phyloP scores from a whole-genome alignment of 2,113 vertebrate species.

The Bos taurus region ARS-UCD2.0 NC_037335.1:63665501-63666000 shows the following conservation, averaged over 20 bases:
- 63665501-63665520: background rate
- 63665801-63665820: rapidly evolving
- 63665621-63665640: rapidly evolving
- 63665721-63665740: background rate
- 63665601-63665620: background rate
- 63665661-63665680: background rate
- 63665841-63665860: background rate
- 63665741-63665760: background rate
- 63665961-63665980: background rate
- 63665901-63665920: background rate
- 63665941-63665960: background rate
- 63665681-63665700: background rate
- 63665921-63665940: background rate
- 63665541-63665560: background rate
- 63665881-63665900: background rate
- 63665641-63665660: rapidly evolving
- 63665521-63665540: background rate
- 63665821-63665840: background rate
- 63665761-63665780: background rate
- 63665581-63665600: background rate
- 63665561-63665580: background rate
- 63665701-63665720: background rate
- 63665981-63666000: background rate
- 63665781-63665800: rapidly evolving
- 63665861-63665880: background rate